Evolutionary conservation across 2,113 vertebrate genomes (phyloP).

Genomic region (Nicator chloris): DNA sequence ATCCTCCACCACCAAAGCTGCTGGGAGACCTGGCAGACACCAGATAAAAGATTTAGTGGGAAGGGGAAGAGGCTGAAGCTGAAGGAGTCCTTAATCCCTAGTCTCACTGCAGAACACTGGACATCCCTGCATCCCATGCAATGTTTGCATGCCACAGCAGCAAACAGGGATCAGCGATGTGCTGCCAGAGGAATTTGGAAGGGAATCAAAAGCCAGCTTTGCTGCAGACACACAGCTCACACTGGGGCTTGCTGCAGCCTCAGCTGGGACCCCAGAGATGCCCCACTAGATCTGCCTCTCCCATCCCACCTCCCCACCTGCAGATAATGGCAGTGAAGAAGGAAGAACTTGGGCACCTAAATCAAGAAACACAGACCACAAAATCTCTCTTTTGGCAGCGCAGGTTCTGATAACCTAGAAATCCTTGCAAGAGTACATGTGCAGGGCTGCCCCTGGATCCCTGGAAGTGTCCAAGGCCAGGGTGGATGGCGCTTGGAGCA

Average conservation of each 20-base stretch:
- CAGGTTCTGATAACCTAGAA: not conserved
- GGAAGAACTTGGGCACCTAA: not conserved
- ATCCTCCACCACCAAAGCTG: not conserved
- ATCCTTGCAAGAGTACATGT: accelerated
- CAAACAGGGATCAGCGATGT: not conserved
- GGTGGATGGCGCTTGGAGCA: not conserved
- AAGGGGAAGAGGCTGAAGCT: not conserved
- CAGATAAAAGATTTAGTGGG: not conserved
- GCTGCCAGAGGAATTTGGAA: not conserved
- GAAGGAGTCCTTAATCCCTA: not conserved
- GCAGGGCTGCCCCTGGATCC: not conserved
- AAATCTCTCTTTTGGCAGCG: not conserved
- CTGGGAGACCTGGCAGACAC: not conserved
- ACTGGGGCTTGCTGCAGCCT: not conserved
- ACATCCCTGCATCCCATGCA: not conserved
- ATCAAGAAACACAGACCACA: not conserved
- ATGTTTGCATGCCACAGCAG: not conserved
- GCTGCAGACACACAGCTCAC: not conserved
- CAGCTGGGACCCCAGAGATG: not conserved
- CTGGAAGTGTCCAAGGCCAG: not conserved
- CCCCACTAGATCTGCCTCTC: not conserved
- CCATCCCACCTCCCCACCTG: too few species aligned
- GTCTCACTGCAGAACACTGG: not conserved
- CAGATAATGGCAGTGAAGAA: accelerated
- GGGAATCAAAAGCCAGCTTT: not conserved